phyloP scores from a whole-genome alignment of 2,113 vertebrate species.

The Vombatus ursinus region DNA sequence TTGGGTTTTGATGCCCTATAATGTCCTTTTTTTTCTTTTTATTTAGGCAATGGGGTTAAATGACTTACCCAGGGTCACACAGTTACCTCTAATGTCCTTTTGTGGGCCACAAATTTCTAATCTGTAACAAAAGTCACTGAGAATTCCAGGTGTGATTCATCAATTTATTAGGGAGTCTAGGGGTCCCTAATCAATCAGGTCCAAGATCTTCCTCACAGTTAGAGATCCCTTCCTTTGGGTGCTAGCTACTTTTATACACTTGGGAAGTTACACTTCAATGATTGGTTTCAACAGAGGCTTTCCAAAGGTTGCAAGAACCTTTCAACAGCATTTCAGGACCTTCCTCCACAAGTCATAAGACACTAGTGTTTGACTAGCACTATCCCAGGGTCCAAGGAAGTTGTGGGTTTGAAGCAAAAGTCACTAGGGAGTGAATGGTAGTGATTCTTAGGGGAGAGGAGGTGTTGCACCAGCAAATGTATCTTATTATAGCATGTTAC shows the following conservation, averaged over 20 bases:
- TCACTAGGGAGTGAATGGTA: too few relatives aligned
- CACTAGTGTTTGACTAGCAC: neutral
- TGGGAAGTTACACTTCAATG: neutral
- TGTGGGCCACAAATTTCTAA: neutral
- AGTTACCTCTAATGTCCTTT: neutral
- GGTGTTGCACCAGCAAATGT: neutral
- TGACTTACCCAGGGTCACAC: too few relatives aligned
- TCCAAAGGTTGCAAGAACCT: neutral
- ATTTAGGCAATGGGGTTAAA: too few relatives aligned
- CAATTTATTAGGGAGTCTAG: too few relatives aligned
- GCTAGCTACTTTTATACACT: neutral
- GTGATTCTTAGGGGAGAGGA: neutral
- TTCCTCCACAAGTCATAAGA: neutral
- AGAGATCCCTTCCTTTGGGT: neutral
- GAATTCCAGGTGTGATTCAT: neutral
- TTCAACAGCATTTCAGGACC: too few relatives aligned
- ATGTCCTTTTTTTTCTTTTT: too few relatives aligned
- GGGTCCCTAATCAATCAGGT: too few relatives aligned
- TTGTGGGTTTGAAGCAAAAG: neutral
- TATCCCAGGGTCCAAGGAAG: neutral
- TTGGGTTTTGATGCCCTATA: neutral
- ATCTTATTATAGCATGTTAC: neutral
- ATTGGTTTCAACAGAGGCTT: neutral
- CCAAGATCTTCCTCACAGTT: too few relatives aligned
- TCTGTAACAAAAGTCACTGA: neutral